Base-by-base conservation (phyloP, 2,113 vertebrate species). In the Malurus cyaneus region DNA sequence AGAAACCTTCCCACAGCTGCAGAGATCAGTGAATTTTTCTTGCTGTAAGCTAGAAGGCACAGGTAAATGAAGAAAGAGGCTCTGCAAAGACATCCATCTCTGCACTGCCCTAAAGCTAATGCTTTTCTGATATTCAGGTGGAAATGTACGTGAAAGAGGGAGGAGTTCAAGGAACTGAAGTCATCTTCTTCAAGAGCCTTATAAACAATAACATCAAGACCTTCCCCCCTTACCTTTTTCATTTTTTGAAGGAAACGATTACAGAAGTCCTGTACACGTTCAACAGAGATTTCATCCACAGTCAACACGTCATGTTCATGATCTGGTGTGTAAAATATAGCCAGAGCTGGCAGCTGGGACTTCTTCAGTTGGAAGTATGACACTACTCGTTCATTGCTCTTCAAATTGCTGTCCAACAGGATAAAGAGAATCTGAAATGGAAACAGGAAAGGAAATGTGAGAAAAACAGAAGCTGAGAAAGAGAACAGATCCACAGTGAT, bases 391-490 rank as follows among this genome's bases (percentile, higher is more conserved):
- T 81, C 93, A 78, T 99, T 99, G 79, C 97, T 96, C 73, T 98
- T 97, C 44, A 97, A 42, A 10, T 94, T 95, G 52, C 97, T 98
- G 39, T 99, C 98, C 82, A 99, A 96, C 93, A 98, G 95, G 72
- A 99, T 97, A 64, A 99, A 99, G 69, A 99, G 98, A 89, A 99
- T 96, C 99, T 99, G 96, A n/a, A 83, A 92, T 14, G 60, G 41
- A 97, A 92, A 93, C 11, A 62, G 41, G 34, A 91, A 54, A 96
- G 23, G 39, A 90, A 80, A 72, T 5, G 7, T 95, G 59, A 96
- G 65, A 79, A 57, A 86, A 78, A 64, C 24, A 76, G 66, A 96
- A 70, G 59, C 5, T 12, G 24, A 53, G 18, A 79, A 11, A 59
- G 26, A 92, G n/a, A 89, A 42, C 29, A 76, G 42, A 50, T 60